Percentiles rank a stretch among this genome's conserved stretches.
phyloP scores from a whole-genome alignment of 2,888 invertebrate genomes.

The Rosalia funebris region DNA sequence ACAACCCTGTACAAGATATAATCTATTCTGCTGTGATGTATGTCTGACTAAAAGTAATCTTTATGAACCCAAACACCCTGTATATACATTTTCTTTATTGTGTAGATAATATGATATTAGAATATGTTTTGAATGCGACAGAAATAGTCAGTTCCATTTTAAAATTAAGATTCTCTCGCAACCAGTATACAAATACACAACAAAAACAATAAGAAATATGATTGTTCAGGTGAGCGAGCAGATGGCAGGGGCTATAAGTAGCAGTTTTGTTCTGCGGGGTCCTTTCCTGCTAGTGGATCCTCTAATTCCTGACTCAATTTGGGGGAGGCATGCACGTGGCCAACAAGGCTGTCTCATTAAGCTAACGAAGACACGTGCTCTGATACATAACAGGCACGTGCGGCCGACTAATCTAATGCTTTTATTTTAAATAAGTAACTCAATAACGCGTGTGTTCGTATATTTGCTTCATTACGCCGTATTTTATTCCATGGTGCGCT shows the following conservation, averaged over 20 bases:
- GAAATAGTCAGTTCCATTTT: too few species aligned
- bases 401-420: constrained; percentile 41
- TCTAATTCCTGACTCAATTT: constrained; percentile 36
- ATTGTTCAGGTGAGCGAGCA: constrained; percentile 16
- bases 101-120: too few species aligned
- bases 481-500: neutral
- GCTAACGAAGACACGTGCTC: constrained; percentile 60
- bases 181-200: neutral
- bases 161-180: too few species aligned
- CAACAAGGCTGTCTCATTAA: constrained; percentile 58
- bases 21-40: too few species aligned
- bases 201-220: neutral
- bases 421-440: constrained; percentile 45
- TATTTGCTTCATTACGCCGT: constrained; percentile 36
- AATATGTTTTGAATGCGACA: too few species aligned
- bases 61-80: too few species aligned
- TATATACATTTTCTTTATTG: too few species aligned
- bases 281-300: constrained; percentile 16
- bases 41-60: too few species aligned
- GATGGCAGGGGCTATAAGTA: constrained; percentile 24
- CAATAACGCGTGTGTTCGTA: constrained; percentile 38
- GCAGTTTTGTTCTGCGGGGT: constrained; percentile 25
- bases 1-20: too few species aligned
- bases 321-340: constrained; percentile 55
- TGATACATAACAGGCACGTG: constrained; percentile 50